Evolutionary conservation across 2,113 vertebrate species (phyloP).

Genomic region (Abramis brama): DNA sequence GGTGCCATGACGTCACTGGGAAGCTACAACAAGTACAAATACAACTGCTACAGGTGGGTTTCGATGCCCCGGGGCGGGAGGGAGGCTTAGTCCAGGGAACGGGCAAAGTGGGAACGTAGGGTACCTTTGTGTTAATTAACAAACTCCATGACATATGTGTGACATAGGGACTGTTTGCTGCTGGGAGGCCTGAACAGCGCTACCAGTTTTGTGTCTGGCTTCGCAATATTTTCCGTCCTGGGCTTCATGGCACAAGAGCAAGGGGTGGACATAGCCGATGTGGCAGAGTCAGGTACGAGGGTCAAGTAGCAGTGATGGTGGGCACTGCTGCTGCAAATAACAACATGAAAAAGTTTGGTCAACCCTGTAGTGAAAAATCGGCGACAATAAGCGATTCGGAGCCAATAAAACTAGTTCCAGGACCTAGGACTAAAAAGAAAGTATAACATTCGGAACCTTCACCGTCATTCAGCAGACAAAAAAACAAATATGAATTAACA

Average conservation of each 20-base stretch:
- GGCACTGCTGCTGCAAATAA: slow-evolving; percentile 87
- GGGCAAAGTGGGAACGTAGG: slow-evolving; percentile 63
- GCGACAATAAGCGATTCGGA: background rate
- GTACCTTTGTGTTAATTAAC: slow-evolving; percentile 95
- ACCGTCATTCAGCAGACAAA: slow-evolving; percentile 68
- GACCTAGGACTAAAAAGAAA: slow-evolving; percentile 22
- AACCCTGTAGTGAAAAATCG: slow-evolving; percentile 28
- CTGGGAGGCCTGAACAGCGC: slow-evolving; percentile 99
- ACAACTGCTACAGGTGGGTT: slow-evolving; percentile 99
- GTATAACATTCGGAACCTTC: slow-evolving; percentile 68
- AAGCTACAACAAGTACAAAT: slow-evolving; percentile 99
- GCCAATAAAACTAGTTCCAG: slow-evolving; percentile 2
- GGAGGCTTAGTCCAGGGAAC: slow-evolving; percentile 53
- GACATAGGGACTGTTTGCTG: slow-evolving; percentile 99
- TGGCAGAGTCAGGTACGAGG: slow-evolving; percentile 99
- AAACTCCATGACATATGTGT: slow-evolving; percentile 99
- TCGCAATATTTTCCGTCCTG: slow-evolving; percentile 99
- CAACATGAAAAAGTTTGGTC: slow-evolving; percentile 41
- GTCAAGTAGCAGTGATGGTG: slow-evolving; percentile 93
- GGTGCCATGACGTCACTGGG: slow-evolving; percentile 99
- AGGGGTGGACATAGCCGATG: slow-evolving; percentile 99
- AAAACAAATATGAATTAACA: slow-evolving; percentile 42
- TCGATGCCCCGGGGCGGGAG: slow-evolving; percentile 63
- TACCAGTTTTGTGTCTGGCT: slow-evolving; percentile 99
- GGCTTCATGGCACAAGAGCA: slow-evolving; percentile 99